These are phyloP conservation scores for Pterocles burchelli DNA, from an alignment of 2,113 vertebrate species.

Conservation along the genomic window DNA sequence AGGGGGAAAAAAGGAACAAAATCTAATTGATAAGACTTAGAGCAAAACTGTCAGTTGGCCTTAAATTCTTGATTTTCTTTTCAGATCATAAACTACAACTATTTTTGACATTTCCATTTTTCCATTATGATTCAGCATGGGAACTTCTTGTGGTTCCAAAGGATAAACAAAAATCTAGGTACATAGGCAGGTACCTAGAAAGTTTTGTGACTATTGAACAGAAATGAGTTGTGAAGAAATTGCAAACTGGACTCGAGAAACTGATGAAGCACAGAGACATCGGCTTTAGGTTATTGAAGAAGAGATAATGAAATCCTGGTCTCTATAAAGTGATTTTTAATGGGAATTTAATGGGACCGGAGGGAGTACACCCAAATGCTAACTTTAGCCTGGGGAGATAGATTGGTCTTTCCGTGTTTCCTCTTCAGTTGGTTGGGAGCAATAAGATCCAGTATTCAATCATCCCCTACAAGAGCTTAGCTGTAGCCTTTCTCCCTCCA, in stretches of 20 bases:
- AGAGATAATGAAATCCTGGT: constrained; percentile 8
- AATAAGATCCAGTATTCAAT: not conserved
- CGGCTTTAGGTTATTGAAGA: not conserved
- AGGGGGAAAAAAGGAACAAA: not conserved
- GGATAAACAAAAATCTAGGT: not conserved
- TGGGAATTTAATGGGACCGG: constrained; percentile 9
- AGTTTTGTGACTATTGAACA: not conserved
- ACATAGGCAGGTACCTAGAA: not conserved
- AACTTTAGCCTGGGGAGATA: constrained; percentile 21
- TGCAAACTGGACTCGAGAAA: not conserved
- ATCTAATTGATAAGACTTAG: not conserved
- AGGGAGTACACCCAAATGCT: constrained; percentile 1
- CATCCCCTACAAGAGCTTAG: not conserved
- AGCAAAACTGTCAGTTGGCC: not conserved
- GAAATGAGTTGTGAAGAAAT: not conserved
- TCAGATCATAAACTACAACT: not conserved
- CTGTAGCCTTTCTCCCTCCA: not conserved
- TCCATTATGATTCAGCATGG: not conserved
- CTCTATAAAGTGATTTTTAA: constrained; percentile 38
- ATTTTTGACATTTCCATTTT: not conserved
- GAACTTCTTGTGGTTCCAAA: not conserved
- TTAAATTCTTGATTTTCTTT: not conserved
- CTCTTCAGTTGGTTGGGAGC: not conserved
- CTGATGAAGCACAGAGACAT: not conserved
- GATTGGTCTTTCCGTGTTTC: constrained; percentile 20